Percentiles rank a stretch among this genome's conserved stretches.
Evolutionary conservation across 2,888 invertebrate species (phyloP).

Genomic region (Aquatica leii): DNA sequence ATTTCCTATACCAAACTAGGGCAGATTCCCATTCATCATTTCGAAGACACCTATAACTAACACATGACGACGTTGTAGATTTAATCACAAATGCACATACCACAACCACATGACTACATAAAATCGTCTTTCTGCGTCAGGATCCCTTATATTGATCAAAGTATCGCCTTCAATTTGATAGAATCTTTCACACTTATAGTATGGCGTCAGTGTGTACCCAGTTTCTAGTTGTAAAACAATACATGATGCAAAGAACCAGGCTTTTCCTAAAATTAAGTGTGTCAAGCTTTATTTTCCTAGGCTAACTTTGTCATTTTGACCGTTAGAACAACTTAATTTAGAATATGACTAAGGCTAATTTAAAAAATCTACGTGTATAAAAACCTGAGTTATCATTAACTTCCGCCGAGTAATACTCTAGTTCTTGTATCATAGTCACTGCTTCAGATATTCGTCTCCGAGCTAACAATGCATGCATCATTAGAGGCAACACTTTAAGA

Average conservation of each 20-base stretch:
- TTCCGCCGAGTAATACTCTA: conserved; percentile 51
- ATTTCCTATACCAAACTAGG: conserved; percentile 64
- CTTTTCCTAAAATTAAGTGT: conserved; percentile 56
- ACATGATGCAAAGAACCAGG: conserved; percentile 69
- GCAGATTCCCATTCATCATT: conserved; percentile 67
- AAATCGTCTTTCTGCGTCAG: conserved; percentile 65
- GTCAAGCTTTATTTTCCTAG: background rate
- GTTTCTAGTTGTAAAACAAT: conserved; percentile 68
- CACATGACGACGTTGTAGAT: conserved; percentile 9
- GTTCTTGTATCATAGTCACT: conserved; percentile 58
- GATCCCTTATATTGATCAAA: conserved; percentile 59
- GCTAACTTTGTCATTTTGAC: background rate
- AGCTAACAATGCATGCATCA: conserved; percentile 56
- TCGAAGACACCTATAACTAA: conserved; percentile 63
- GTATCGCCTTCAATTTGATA: conserved; percentile 65
- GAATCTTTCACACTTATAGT: conserved; percentile 63
- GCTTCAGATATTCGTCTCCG: conserved; percentile 58
- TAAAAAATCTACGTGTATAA: no score
- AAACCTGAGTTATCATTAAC: conserved; percentile 50
- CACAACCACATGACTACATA: conserved; percentile 69
- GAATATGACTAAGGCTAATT: no score
- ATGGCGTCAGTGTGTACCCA: conserved; percentile 64
- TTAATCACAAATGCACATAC: conserved; percentile 52
- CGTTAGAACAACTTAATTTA: background rate
- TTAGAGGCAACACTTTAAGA: conserved; percentile 55